phyloP scores from a whole-genome alignment of 23 tunicate species.

The Halocynthia aurantium region DNA sequence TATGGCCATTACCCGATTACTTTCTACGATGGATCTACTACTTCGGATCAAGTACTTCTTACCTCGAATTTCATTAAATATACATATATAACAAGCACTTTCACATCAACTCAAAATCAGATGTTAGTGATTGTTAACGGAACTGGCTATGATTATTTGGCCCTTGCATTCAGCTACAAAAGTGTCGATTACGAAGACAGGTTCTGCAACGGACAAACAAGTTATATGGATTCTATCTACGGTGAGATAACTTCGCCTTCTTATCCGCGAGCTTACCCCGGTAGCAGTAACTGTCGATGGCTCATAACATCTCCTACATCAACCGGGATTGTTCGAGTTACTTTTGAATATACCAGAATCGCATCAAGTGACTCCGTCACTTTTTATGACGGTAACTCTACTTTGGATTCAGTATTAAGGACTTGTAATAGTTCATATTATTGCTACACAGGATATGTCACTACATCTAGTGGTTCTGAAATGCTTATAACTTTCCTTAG shows the following conservation, averaged over 20 bases:
- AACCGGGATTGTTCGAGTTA: no score
- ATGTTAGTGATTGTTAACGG: background rate
- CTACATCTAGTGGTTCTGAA: no score
- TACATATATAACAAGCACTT: background rate
- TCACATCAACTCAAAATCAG: background rate
- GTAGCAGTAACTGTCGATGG: slow-evolving; percentile 11
- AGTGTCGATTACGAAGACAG: background rate
- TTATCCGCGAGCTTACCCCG: background rate
- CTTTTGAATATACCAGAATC: no score
- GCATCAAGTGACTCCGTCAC: background rate
- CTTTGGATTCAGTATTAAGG: background rate
- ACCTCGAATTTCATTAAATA: background rate
- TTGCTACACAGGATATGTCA: background rate
- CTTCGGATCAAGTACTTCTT: background rate
- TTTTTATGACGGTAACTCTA: slow-evolving; percentile 7
- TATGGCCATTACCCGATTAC: background rate
- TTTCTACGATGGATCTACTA: slow-evolving; percentile 6
- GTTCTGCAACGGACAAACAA: no score
- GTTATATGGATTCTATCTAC: background rate
- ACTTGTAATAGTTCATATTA: background rate
- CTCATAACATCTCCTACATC: background rate
- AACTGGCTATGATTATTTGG: background rate
- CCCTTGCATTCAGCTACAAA: background rate
- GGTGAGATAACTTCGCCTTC: background rate
- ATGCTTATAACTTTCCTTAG: no score